Evolutionary conservation across 2,797 vertebrate genomes (phyloP), one percentile per base, ranked within the genome.

Genomic region (Cryptoprocta ferox): DNA sequence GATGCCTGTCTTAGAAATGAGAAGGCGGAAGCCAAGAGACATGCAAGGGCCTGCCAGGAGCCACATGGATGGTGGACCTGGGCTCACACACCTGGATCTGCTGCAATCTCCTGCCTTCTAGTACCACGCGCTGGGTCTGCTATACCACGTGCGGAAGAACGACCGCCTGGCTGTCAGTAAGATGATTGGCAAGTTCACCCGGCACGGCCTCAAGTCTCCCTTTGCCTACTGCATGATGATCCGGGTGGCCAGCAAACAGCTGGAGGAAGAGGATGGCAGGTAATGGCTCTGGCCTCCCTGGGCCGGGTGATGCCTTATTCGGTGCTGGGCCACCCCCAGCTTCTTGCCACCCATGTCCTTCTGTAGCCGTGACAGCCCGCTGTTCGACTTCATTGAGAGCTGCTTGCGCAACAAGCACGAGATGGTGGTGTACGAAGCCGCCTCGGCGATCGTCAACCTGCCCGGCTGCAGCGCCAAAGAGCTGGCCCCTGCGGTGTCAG

Each of bases 201-300:
- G 99, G 78, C 99, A 99, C 0, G 98, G 99, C 85, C 98, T 99
- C 82, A 99, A 99, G 97, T 99, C 99, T 0, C 99, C 99, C 0
- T 99, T 99, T 61, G 99, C 99, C 84, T 99, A 99, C 92, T 99
- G 99, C 98, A 96, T 99, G 99, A 99, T 99, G 99, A 99, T 99
- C 82, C 98, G 99, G 3, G 97, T 99, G 73, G 99, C 99, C 95
- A 99, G 98, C 98, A 99, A 99, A 97, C 98, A 99, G 95, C 98
- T 99, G 70, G 99, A 99, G 93, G 99, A 99, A 45, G 99, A 99
- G 89, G 99, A 99, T 26, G 98, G 98, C 98, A 99, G 98, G 99
- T 99, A 93, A 97, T 76, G 0, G 0, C 26, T 0, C 86, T 86
- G 0, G 9, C 24, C 92, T 66, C 71, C 30, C 37, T 61, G 71